phyloP scores from a whole-genome alignment of 2,888 invertebrate species.

The Oasisia sp. region DNA sequence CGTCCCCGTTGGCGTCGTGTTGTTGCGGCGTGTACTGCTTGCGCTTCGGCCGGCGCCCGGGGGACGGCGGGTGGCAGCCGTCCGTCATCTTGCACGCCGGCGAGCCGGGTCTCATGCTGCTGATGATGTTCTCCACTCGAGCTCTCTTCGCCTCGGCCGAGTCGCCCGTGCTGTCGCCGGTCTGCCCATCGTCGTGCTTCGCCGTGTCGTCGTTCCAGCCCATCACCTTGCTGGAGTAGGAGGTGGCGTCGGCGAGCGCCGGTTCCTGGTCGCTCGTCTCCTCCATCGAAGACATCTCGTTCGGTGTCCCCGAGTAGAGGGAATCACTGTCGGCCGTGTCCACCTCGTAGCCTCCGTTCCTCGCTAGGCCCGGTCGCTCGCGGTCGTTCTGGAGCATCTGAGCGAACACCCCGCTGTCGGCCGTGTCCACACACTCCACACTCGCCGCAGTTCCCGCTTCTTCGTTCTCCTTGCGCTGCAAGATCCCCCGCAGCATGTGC shows the following conservation, averaged over 20 bases:
- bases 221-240: conserved; percentile 20
- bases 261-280: conserved; percentile 35
- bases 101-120: conserved; percentile 79
- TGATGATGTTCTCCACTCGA: conserved; percentile 93
- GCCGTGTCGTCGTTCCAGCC: conserved; percentile 23
- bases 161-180: conserved; percentile 37
- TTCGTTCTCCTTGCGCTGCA: conserved; percentile 88
- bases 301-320: conserved; percentile 14
- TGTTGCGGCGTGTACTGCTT: conserved; percentile 96
- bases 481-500: conserved; percentile 82
- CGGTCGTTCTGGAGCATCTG: conserved; percentile 26
- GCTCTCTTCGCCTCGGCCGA: conserved; percentile 80
- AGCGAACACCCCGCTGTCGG: conserved; percentile 8
- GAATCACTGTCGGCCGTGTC: conserved; percentile 33
- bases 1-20: conserved; percentile 70
- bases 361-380: conserved; percentile 23
- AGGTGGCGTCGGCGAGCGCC: not conserved
- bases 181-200: conserved; percentile 28
- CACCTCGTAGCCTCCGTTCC: conserved; percentile 25
- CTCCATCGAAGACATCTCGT: conserved; percentile 33
- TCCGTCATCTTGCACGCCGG: conserved; percentile 14
- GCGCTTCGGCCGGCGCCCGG: conserved; percentile 72
- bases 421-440: conserved; percentile 6
- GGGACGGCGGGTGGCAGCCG: conserved; percentile 5
- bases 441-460: conserved; percentile 63